Evolutionary conservation across 2,888 invertebrate genomes (phyloP), one percentile per base, ranked within the genome.

Genomic region (Alentia gelatinosa): DNA sequence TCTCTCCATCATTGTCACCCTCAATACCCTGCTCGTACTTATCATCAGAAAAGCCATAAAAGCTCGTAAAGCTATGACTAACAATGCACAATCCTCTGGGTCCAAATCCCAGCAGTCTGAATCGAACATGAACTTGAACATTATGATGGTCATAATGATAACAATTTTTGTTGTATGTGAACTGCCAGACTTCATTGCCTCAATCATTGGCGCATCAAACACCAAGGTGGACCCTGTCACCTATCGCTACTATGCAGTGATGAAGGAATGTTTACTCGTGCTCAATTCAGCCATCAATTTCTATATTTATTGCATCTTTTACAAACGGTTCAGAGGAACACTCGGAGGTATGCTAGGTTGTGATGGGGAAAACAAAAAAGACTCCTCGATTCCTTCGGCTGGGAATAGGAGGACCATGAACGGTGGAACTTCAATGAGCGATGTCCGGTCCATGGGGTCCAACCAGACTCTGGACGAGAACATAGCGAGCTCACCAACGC

Each of bases 251-350:
- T 91, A 50, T 39, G 90, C 90, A 9, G 30, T 42, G 0, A 30
- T 90, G 19, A 91, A 91, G 68, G 91, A 90, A 39, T 12, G 35
- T 23, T n/a, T 90, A n/a, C 90, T 91, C 15, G 89, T 90, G 47
- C 35, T 91, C 26, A 91, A 91, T 39, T 91, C 91, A 5, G 50
- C 91, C 47, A 86, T 90, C 33, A 91, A 91, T 56, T 91, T 91
- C 74, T 90, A 90, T 37, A 39, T 91, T 3, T 91, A 91, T 39
- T 42, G 37, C 37, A 23, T 91, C 12, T 91, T 91, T 35, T 91
- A 91, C 74, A 83, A 86, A 30, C 40, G 90, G 23, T 91, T 91
- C 47, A 26, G 74, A 33, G 15, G 74, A 3, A 74, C 74, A 26
- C 74, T 74, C 30, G 33, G 4, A 1, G 1, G n/a, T 33, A 74